Percentiles rank a stretch among this genome's conserved stretches.
Evolutionary conservation across 2,888 invertebrate species (phyloP).

Genomic region (Polydrusus cervinus): DNA sequence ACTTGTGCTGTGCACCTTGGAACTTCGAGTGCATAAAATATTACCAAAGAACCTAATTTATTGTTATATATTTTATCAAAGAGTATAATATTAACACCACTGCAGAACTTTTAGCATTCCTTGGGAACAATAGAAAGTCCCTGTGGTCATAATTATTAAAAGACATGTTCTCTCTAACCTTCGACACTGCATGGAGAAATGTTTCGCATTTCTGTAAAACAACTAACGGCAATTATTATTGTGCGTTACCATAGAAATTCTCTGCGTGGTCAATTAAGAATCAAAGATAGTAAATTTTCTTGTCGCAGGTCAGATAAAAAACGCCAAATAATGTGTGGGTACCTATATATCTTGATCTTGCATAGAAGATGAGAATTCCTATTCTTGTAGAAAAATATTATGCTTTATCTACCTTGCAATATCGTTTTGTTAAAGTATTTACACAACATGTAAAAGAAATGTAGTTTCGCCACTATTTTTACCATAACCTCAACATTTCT

Average conservation of each 20-base stretch:
- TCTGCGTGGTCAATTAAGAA: conserved; percentile 49
- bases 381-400: too few species aligned
- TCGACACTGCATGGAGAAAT: conserved; percentile 47
- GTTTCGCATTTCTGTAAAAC: conserved; percentile 51
- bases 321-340: conserved; percentile 14
- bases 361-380: background rate
- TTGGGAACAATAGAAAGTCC: conserved; percentile 41
- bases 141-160: conserved; percentile 50
- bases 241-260: conserved; percentile 50
- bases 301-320: conserved; percentile 31
- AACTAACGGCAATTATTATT: conserved; percentile 49
- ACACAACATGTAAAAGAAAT: too few species aligned
- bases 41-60: too few species aligned
- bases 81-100: conserved; percentile 22
- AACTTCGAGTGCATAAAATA: too few species aligned
- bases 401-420: too few species aligned
- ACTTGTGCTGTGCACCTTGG: too few species aligned
- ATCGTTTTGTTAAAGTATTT: too few species aligned
- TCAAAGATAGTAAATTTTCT: conserved; percentile 45
- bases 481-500: too few species aligned
- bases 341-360: conserved; percentile 10
- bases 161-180: conserved; percentile 45
- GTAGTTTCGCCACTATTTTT: too few species aligned
- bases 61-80: too few species aligned
- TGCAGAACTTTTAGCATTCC: conserved; percentile 31